Evolutionary conservation across 2,113 vertebrate species (phyloP).

Genomic region (Microcebus griseorufus): DNA sequence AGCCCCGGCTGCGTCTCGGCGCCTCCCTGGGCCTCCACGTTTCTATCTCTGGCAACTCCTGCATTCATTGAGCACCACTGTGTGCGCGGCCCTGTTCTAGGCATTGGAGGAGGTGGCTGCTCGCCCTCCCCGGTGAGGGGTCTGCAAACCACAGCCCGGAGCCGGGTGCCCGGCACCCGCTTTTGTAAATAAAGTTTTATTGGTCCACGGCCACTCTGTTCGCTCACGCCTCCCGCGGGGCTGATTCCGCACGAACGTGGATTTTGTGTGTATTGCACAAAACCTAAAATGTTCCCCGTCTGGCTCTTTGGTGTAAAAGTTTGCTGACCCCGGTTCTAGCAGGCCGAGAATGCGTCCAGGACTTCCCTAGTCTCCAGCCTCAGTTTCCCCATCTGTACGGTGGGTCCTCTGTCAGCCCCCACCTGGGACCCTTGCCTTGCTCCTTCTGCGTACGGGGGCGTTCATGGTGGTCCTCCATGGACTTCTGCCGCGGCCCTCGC

Average conservation of each 20-base stretch:
- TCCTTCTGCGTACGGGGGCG: accelerated
- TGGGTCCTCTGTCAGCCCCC: not conserved
- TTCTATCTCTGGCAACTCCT: not conserved
- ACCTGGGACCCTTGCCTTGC: not conserved
- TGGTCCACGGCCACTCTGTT: accelerated
- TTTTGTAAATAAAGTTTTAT: conserved; percentile 11
- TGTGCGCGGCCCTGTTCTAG: not conserved
- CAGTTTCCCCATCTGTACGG: not conserved
- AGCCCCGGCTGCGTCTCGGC: not conserved
- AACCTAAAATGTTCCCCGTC: not conserved
- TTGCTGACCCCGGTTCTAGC: not conserved
- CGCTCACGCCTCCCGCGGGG: accelerated
- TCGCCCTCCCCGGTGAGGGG: not conserved
- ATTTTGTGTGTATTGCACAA: too few relatives aligned
- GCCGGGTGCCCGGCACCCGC: not conserved
- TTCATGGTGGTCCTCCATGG: not conserved
- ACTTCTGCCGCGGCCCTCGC: too few relatives aligned
- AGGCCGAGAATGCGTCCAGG: not conserved
- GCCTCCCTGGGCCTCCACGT: not conserved
- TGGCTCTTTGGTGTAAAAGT: not conserved
- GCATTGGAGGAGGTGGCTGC: not conserved
- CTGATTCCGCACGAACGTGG: accelerated
- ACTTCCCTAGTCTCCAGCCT: not conserved
- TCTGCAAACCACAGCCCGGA: not conserved
- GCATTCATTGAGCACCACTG: not conserved